These are phyloP conservation scores for Hydractinia symbiolongicarpus DNA, from an alignment of 30 jellyfish, hydroid and myxozoan species.

Conservation along the genomic window DNA sequence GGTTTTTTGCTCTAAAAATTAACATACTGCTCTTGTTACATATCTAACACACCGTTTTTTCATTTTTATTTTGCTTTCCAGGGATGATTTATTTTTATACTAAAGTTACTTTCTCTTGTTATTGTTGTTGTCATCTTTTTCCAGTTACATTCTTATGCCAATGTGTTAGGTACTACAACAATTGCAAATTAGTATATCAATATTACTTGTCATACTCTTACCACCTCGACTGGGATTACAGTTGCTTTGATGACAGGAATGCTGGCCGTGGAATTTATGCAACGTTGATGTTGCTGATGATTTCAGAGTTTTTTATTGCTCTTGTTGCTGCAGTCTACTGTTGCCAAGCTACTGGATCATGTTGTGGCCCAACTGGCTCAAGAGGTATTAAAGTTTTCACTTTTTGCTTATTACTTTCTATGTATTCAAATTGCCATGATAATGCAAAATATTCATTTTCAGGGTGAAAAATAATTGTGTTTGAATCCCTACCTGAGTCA, in stretches of 20 bases:
- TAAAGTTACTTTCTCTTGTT: no score
- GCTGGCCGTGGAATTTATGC: background rate
- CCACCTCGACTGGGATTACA: background rate
- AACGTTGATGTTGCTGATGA: background rate
- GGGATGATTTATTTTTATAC: no score
- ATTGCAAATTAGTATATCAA: background rate
- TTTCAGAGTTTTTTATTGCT: background rate
- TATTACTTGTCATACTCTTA: background rate
- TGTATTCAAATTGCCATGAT: background rate
- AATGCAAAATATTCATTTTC: no score
- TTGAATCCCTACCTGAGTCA: no score
- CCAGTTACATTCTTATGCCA: no score
- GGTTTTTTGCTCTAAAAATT: no score
- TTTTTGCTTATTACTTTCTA: background rate
- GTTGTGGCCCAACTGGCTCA: background rate
- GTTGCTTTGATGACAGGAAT: background rate
- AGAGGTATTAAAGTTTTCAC: background rate
- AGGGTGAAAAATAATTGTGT: no score
- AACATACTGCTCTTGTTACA: no score
- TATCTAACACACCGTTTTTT: no score
- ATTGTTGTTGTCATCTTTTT: no score
- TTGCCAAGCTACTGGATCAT: constrained; percentile 8
- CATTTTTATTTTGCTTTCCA: no score
- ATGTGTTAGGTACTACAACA: background rate
- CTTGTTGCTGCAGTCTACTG: background rate